A percentile compares a stretch with the other conserved stretches of the same genome.
These are phyloP conservation scores for Xylophagus ater DNA, from an alignment of 2,888 invertebrate species.

Conservation along the genomic window DNA sequence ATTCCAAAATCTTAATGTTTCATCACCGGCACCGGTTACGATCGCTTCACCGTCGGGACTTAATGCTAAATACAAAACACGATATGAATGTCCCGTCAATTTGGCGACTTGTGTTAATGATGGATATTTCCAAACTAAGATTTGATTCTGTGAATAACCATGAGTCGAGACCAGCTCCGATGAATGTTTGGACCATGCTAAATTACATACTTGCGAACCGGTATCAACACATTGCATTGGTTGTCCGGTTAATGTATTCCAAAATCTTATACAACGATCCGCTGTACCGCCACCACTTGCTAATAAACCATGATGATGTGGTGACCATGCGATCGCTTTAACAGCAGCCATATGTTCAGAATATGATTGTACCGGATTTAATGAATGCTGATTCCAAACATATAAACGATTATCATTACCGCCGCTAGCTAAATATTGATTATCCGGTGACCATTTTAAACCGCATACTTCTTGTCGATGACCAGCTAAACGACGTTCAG, in stretches of 20 bases:
- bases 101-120: conserved; percentile 94
- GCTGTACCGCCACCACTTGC: conserved; percentile 99
- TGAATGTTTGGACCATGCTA: conserved; percentile 98
- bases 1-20: conserved; percentile 97
- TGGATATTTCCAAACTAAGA: conserved; percentile 98
- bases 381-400: conserved; percentile 66
- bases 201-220: conserved; percentile 94
- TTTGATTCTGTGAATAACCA: conserved; percentile 98
- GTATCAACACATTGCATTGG: conserved; percentile 98
- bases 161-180: conserved; percentile 96
- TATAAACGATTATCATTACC: conserved; percentile 70
- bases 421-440: conserved; percentile 92
- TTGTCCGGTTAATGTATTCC: conserved; percentile 97
- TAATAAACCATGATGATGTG: conserved; percentile 92
- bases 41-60: conserved; percentile 98
- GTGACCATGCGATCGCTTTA: conserved; percentile 98
- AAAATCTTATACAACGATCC: conserved; percentile 91
- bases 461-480: conserved; percentile 97
- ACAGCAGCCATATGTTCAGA: conserved; percentile 93
- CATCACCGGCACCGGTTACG: conserved; percentile 97
- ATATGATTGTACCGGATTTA: conserved; percentile 88
- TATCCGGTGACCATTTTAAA: conserved; percentile 96
- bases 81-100: conserved; percentile 89
- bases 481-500: conserved; percentile 72
- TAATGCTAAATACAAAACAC: conserved; percentile 90